Conservation (phyloP, 2,113 vertebrate genomes). For the Centropus unirufus region DNA sequence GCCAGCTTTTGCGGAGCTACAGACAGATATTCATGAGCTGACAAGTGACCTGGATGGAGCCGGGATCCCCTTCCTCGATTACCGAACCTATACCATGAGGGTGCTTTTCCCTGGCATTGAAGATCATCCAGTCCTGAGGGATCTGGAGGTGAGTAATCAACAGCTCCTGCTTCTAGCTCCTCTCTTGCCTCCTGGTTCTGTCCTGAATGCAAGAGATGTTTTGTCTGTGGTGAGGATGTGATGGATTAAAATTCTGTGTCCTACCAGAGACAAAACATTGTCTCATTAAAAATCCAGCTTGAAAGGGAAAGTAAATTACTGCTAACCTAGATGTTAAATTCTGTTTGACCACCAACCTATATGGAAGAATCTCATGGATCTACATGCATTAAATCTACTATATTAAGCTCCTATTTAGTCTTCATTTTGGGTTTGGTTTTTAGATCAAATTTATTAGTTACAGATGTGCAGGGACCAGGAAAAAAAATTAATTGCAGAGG, state of each 20-base stretch:
- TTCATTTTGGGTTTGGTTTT: not conserved
- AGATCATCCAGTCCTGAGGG: slow-evolving; percentile 94
- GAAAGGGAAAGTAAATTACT: not conserved
- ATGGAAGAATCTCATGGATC: not conserved
- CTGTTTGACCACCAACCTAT: not conserved
- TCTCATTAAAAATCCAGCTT: not conserved
- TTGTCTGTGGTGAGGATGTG: not conserved
- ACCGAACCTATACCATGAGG: slow-evolving; percentile 95
- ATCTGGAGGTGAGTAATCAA: slow-evolving; percentile 86
- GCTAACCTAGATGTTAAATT: not conserved
- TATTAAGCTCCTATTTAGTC: not conserved
- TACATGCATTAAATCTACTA: not conserved
- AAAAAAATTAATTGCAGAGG: not conserved
- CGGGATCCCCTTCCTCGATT: slow-evolving; percentile 95
- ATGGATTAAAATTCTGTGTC: not conserved
- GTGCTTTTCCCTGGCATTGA: slow-evolving; percentile 98
- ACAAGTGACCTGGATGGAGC: slow-evolving; percentile 96
- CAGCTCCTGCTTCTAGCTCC: not conserved
- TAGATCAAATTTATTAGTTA: not conserved
- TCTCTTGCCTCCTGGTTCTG: not conserved
- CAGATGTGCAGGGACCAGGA: not conserved
- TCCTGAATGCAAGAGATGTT: not conserved
- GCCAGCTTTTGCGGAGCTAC: slow-evolving; percentile 93
- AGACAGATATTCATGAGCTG: slow-evolving; percentile 96
- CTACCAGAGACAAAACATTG: not conserved